These are phyloP conservation scores for Orycteropus afer DNA, from an alignment of 2,113 vertebrate species.

Conservation along the genomic window DNA sequence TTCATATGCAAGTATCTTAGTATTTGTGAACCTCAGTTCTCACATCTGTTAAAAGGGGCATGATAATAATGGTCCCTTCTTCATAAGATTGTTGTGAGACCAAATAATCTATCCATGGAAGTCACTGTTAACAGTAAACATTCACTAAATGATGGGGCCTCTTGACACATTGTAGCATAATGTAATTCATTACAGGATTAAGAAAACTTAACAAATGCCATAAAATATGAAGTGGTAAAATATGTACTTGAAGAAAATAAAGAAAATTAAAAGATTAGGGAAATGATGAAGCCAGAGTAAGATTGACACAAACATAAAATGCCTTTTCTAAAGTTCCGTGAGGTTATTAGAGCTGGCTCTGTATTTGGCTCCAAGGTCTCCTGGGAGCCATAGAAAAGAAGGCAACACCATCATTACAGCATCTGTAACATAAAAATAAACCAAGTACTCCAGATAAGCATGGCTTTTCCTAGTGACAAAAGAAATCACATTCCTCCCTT, in stretches of 20 bases:
- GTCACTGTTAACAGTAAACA: neutral
- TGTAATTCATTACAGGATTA: conserved; percentile 30
- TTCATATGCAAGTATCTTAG: conserved; percentile 6
- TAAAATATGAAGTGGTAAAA: conserved; percentile 57
- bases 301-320: neutral
- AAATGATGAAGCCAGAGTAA: conserved; percentile 39
- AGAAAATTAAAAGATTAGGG: conserved; percentile 42
- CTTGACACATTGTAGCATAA: conserved; percentile 29
- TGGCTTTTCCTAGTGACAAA: conserved; percentile 23
- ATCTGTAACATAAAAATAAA: conserved; percentile 57
- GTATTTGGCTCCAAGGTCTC: conserved; percentile 47
- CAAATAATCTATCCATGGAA: neutral
- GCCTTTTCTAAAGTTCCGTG: conserved; percentile 29
- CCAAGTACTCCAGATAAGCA: conserved; percentile 37
- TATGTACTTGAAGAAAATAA: conserved; percentile 62
- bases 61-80: neutral
- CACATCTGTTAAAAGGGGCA: neutral
- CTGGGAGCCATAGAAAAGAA: conserved; percentile 53
- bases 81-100: neutral
- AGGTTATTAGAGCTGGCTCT: neutral
- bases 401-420: conserved; percentile 50
- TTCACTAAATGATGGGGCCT: conserved; percentile 25
- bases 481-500: conserved; percentile 4
- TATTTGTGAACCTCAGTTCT: neutral
- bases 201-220: conserved; percentile 50